A percentile compares a stretch with the other conserved stretches of the same genome.
phyloP scores from a whole-genome alignment of 2,888 invertebrate species.

The Melanchra persicariae region DNA sequence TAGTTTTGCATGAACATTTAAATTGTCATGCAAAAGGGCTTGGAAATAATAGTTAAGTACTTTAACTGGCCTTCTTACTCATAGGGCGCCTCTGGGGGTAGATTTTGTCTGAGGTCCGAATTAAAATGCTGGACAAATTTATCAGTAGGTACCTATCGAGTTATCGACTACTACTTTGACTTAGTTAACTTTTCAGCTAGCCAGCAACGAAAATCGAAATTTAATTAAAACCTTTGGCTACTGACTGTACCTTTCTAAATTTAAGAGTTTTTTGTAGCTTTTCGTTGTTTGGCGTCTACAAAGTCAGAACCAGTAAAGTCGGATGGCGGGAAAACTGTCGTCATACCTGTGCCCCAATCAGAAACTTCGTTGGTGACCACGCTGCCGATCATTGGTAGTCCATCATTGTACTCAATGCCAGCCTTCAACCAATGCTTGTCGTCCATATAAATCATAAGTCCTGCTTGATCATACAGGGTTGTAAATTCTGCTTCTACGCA shows the following conservation, averaged over 20 bases:
- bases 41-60: background rate
- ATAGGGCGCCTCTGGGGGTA: too few species aligned
- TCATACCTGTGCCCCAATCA: slow-evolving; percentile 84
- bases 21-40: background rate
- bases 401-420: slow-evolving; percentile 85
- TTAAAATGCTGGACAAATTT: too few species aligned
- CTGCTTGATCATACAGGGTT: slow-evolving; percentile 84
- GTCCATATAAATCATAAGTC: slow-evolving; percentile 83
- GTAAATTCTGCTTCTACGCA: slow-evolving; percentile 82
- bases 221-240: too few species aligned
- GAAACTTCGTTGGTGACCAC: slow-evolving; percentile 81
- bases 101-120: background rate
- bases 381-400: slow-evolving; percentile 83
- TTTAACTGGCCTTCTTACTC: too few species aligned
- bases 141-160: too few species aligned
- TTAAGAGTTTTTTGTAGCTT: too few species aligned
- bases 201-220: too few species aligned
- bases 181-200: too few species aligned
- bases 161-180: too few species aligned
- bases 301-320: background rate
- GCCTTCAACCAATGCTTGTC: slow-evolving; percentile 85
- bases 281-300: too few species aligned
- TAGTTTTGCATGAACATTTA: background rate
- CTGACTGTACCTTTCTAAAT: too few species aligned
- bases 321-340: background rate